Evolutionary conservation across 1,140 invertebrate genomes (phyloP).

Genomic region (Cecropterus lyciades): DNA sequence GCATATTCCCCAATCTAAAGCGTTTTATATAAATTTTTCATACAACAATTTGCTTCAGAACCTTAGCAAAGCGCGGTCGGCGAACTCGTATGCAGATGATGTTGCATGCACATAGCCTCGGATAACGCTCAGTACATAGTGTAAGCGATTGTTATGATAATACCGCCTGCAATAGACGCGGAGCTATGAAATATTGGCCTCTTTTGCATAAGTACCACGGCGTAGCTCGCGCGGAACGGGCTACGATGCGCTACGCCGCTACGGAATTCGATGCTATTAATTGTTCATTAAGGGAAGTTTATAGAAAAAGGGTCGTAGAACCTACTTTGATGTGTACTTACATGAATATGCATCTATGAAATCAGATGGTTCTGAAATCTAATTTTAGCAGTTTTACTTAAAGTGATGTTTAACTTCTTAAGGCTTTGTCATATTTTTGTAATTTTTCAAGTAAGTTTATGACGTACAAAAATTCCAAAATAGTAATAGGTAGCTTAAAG

Average conservation of each 20-base stretch:
- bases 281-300: conserved; percentile 41
- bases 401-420: too few relatives aligned
- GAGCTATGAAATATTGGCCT: conserved; percentile 79
- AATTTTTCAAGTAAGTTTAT: too few relatives aligned
- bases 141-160: conserved; percentile 79
- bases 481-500: too few relatives aligned
- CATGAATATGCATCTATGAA: too few relatives aligned
- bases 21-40: too few relatives aligned
- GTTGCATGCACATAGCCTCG: conserved; percentile 38
- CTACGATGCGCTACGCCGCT: conserved; percentile 62
- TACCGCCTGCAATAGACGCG: conserved; percentile 73
- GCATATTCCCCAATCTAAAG: too few relatives aligned
- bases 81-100: conserved; percentile 37
- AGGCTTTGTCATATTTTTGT: too few relatives aligned
- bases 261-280: conserved; percentile 68
- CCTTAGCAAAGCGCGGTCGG: conserved; percentile 9
- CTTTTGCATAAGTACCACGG: conserved; percentile 79
- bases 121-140: conserved; percentile 53
- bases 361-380: too few relatives aligned
- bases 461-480: too few relatives aligned
- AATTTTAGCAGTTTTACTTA: too few relatives aligned
- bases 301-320: background rate
- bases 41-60: conserved; percentile 11
- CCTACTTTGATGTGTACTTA: too few relatives aligned
- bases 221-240: conserved; percentile 58